A percentile compares a stretch with the other conserved stretches of the same genome.
Evolutionary conservation across 35 echinoderm and acorn worm species (phyloP).

Genomic region (Apostichopus japonicus): DNA sequence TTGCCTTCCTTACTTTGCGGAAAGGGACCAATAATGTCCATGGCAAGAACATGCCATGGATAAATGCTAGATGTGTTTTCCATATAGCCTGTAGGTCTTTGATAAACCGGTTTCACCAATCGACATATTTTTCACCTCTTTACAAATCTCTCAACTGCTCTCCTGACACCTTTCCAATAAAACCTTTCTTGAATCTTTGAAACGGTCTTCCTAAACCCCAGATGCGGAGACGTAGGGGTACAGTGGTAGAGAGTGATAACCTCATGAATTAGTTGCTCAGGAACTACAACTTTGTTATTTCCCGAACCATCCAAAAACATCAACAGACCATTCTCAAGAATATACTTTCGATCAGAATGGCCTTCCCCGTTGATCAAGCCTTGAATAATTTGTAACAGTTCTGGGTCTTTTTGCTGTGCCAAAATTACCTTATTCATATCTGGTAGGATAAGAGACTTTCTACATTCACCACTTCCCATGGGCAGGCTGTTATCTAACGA

Average conservation of each 20-base stretch:
- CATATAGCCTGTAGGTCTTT: slow-evolving; percentile 12
- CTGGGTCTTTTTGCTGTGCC: too few relatives aligned
- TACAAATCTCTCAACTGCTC: slow-evolving; percentile 35
- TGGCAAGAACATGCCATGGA: slow-evolving; percentile 30
- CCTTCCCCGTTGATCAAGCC: too few relatives aligned
- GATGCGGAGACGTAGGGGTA: slow-evolving; percentile 28
- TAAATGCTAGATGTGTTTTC: neutral
- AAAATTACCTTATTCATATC: too few relatives aligned
- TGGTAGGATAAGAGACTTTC: neutral
- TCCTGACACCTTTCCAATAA: slow-evolving; percentile 13
- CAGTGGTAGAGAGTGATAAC: slow-evolving; percentile 9
- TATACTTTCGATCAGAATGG: too few relatives aligned
- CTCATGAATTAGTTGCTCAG: neutral
- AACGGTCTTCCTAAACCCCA: slow-evolving; percentile 23
- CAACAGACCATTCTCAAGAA: neutral
- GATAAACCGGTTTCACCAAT: slow-evolving; percentile 34
- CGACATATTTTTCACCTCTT: neutral
- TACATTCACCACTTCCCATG: neutral
- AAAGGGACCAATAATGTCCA: slow-evolving; percentile 40
- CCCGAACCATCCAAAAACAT: too few relatives aligned
- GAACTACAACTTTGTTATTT: neutral
- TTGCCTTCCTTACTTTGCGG: too few relatives aligned
- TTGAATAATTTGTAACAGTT: too few relatives aligned
- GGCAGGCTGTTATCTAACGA: too few relatives aligned
- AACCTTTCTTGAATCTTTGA: slow-evolving; percentile 9